These are phyloP conservation scores for Styela clava DNA, from an alignment of 23 tunicate species.

Conservation along the genomic window DNA sequence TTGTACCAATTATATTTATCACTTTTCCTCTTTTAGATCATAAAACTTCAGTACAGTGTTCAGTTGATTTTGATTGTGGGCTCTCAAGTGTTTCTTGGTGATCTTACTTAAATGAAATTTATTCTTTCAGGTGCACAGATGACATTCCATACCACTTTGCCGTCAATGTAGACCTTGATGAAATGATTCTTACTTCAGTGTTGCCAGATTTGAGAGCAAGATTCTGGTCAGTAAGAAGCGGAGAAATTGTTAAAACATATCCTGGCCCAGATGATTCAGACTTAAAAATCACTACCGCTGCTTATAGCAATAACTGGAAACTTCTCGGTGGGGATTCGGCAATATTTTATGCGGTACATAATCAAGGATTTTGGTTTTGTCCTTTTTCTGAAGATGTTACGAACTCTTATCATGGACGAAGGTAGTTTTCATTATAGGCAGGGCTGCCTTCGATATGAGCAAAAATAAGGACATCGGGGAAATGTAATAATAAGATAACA, in stretches of 20 bases:
- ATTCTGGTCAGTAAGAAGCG: conserved; percentile 18
- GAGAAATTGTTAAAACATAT: conserved; percentile 5
- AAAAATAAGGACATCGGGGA: too few species aligned
- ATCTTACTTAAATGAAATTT: too few species aligned
- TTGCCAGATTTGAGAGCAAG: conserved; percentile 23
- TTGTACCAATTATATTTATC: too few species aligned
- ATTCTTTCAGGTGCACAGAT: neutral
- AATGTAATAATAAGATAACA: too few species aligned
- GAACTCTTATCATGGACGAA: too few species aligned
- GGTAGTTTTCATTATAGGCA: too few species aligned
- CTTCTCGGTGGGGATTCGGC: neutral
- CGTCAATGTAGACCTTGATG: neutral
- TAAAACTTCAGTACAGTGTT: too few species aligned
- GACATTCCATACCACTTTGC: neutral
- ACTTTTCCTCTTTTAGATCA: too few species aligned
- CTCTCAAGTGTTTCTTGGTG: too few species aligned
- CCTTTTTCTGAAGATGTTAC: too few species aligned
- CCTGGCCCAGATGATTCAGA: neutral
- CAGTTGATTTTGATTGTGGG: too few species aligned
- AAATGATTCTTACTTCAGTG: conserved; percentile 1
- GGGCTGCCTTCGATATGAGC: too few species aligned
- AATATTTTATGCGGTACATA: neutral
- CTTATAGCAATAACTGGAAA: conserved; percentile 8
- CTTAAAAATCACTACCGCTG: neutral
- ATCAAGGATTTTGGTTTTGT: neutral